phyloP scores from a whole-genome alignment of 2,797 vertebrate species.

The Diplodus sargus region DNA sequence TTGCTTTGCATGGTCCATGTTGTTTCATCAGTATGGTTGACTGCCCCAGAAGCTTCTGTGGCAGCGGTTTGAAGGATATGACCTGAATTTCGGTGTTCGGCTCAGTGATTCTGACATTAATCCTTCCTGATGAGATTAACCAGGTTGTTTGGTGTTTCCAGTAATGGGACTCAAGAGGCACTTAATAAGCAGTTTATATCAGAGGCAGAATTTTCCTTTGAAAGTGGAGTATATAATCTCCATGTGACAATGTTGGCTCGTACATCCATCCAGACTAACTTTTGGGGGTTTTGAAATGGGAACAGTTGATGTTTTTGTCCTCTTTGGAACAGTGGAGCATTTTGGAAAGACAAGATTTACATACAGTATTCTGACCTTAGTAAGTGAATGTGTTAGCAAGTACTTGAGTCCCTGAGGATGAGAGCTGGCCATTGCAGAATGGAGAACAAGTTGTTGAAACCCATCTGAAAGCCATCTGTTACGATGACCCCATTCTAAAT shows the following conservation, averaged over 20 bases:
- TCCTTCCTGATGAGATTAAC: slow-evolving; percentile 45
- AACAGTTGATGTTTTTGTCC: neutral
- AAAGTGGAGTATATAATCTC: neutral
- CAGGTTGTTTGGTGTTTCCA: slow-evolving; percentile 33
- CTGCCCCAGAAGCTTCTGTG: slow-evolving; percentile 4
- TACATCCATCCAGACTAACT: neutral
- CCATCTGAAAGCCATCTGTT: neutral
- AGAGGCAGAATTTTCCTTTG: neutral
- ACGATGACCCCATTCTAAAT: neutral
- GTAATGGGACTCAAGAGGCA: neutral
- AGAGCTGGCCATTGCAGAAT: neutral
- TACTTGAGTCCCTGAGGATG: neutral
- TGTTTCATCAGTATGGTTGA: slow-evolving; percentile 25
- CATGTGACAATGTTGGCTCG: neutral
- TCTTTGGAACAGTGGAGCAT: neutral
- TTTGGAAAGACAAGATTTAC: neutral
- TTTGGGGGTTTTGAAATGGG: neutral
- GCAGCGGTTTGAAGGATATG: slow-evolving; percentile 4
- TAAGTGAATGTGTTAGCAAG: neutral
- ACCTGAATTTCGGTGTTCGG: slow-evolving; percentile 19
- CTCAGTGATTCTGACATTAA: slow-evolving; percentile 42
- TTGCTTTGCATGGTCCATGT: neutral
- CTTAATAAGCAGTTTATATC: neutral
- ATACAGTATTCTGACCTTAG: neutral
- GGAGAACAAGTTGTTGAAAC: neutral